Base-by-base conservation (phyloP, 2,888 invertebrate species). In the Psylliodes chrysocephalus region DNA sequence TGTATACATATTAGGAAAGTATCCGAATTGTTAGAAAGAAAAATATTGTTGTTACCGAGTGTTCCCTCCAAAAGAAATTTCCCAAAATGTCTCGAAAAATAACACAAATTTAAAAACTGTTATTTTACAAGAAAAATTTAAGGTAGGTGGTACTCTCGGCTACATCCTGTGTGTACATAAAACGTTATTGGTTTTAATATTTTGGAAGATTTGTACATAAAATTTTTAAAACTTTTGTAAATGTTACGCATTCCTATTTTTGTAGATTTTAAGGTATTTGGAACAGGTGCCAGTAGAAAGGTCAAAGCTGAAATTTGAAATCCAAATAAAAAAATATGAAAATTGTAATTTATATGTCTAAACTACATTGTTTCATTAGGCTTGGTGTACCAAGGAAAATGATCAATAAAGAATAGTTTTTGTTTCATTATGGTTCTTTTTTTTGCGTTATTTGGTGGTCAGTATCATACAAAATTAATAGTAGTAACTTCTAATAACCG, bases 241-340 rank as follows among this genome's bases (percentile, higher is more conserved):
- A 63, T 38, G 35, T 55, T 64, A 51, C 52, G 54, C 68, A 66
- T 71, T 73, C 71, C 67, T 70, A 68, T 66, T 56, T 53, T 62
- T 63, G 33, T 64, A 56, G 40, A 52, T 62, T 61, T 61, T 66
- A 68, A 68, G 61, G 46, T 64, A 70, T 68, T 71, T 70, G 73
- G 73, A 73, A 75, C 71, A 73, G 73, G 74, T 75, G 74, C 74
- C 75, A 75, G 74, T 75, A 74, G 52, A 71, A 72, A 55, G 73
- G 73, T 75, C 75, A 75, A 72, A 75, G 66, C 66, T 64, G 63
- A 69, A 66, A 64, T 62, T 62, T 57, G 61, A 57, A 60, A 61
- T 67, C 67, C 69, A 67, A 67, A 69, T 64, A 68, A 63, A 49
- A 57, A 59, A 44, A 38, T 25, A 55, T 59, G 49, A 28, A 40